Conservation (phyloP, 2,113 vertebrate genomes). For the Ibidorhyncha struthersii region DNA sequence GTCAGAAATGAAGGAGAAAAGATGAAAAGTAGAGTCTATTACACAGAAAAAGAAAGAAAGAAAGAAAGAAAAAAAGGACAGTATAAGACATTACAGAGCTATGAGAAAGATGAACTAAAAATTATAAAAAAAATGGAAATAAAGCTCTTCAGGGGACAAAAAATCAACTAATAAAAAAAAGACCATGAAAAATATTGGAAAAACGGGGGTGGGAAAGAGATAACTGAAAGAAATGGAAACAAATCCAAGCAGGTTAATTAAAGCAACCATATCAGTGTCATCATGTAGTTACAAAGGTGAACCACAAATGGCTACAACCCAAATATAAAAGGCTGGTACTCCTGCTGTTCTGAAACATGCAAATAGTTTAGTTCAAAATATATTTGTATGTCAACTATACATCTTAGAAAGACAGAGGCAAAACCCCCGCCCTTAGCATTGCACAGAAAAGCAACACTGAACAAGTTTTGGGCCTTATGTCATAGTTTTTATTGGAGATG, state of each 20-base stretch:
- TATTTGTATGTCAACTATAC: not conserved
- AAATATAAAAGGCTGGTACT: not conserved
- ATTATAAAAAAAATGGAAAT: not conserved
- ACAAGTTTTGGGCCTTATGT: not conserved
- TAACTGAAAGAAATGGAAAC: not conserved
- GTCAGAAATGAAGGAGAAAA: not conserved
- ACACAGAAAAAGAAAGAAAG: not conserved
- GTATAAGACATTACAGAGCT: not conserved
- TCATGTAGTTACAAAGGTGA: not conserved
- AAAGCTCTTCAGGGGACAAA: not conserved
- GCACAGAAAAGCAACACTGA: not conserved
- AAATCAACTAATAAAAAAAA: not conserved
- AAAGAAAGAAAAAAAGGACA: not conserved
- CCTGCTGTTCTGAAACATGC: not conserved
- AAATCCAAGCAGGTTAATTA: not conserved
- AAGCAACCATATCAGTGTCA: not conserved
- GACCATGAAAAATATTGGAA: not conserved
- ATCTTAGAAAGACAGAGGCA: not conserved
- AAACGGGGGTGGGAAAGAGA: not conserved
- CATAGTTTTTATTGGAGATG: constrained; percentile 2
- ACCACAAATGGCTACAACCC: not conserved
- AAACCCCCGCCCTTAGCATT: not conserved
- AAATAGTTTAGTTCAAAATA: not conserved
- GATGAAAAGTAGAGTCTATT: not conserved
- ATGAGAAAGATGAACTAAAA: not conserved